A percentile compares a stretch with the other conserved stretches of the same genome.
Evolutionary conservation across 2,797 vertebrate genomes (phyloP).

Genomic region (Chelidonichthys spinosus): DNA sequence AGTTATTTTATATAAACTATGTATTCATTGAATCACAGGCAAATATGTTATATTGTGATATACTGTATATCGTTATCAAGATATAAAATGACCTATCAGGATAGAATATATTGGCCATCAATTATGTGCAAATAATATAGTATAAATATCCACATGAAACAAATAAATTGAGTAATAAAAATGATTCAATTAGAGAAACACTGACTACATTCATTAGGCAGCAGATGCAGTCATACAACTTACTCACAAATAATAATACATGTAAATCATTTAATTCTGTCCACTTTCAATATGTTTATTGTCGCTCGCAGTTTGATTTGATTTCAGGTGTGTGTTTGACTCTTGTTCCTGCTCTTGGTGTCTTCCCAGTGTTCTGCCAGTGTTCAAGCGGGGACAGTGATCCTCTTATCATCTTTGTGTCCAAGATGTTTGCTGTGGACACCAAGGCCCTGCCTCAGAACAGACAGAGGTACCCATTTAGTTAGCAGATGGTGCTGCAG

Average conservation of each 20-base stretch:
- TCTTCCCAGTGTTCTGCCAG: slow-evolving; percentile 89
- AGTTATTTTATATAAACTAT: no score
- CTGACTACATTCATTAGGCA: background rate
- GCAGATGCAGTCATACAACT: background rate
- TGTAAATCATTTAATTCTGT: background rate
- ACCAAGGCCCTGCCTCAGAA: slow-evolving; percentile 89
- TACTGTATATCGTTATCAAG: no score
- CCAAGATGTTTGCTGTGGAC: slow-evolving; percentile 97
- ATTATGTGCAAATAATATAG: no score
- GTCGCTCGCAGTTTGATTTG: no score
- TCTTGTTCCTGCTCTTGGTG: background rate
- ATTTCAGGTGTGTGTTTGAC: slow-evolving; percentile 18
- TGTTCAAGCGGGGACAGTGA: slow-evolving; percentile 87
- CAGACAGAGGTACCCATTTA: slow-evolving; percentile 86
- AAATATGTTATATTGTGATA: no score
- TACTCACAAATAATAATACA: background rate
- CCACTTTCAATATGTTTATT: background rate
- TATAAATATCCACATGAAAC: no score
- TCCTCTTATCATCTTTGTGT: slow-evolving; percentile 94
- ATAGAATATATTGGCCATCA: no score
- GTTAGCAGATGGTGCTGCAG: slow-evolving; percentile 26
- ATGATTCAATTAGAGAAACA: background rate
- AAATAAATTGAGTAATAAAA: background rate
- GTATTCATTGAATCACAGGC: no score
- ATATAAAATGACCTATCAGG: no score